Evolutionary conservation across 2,113 vertebrate species (phyloP).

Genomic region (Indri indri): DNA sequence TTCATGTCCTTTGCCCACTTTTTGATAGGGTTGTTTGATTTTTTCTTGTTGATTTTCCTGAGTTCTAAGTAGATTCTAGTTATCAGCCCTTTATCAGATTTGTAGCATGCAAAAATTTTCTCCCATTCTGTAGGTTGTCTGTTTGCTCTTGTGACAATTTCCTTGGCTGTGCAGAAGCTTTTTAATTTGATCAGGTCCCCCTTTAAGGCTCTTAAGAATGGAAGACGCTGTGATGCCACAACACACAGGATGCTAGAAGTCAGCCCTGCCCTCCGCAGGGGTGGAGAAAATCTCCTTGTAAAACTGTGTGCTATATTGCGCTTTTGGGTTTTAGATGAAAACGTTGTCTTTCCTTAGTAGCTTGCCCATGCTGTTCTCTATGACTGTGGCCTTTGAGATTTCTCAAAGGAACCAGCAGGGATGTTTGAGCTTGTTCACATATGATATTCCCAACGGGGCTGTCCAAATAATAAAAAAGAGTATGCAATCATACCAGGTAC

Average conservation of each 20-base stretch:
- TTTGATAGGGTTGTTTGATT: no score
- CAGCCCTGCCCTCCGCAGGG: background rate
- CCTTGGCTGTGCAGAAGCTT: no score
- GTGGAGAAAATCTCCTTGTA: constrained; percentile 58
- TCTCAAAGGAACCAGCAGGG: constrained; percentile 69
- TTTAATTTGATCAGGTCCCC: no score
- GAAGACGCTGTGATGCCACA: background rate
- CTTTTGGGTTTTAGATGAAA: constrained; percentile 70
- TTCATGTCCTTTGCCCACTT: no score
- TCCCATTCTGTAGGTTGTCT: no score
- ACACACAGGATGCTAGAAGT: background rate
- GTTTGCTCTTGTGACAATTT: no score
- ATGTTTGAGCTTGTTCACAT: constrained; percentile 44
- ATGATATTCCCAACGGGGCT: constrained; percentile 53
- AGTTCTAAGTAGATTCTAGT: no score
- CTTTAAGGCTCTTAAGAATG: constrained; percentile 22
- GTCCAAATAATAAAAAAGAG: constrained; percentile 66
- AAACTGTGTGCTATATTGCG: constrained; percentile 4
- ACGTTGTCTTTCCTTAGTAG: constrained; percentile 45
- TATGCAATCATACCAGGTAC: background rate
- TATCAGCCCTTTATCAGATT: no score
- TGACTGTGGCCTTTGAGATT: constrained; percentile 64
- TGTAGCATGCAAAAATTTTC: no score
- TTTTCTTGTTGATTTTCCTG: no score
- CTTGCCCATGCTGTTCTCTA: constrained; percentile 57